Evolutionary conservation across 2,797 vertebrate genomes (phyloP).

Genomic region (Darevskia nairensis): DNA sequence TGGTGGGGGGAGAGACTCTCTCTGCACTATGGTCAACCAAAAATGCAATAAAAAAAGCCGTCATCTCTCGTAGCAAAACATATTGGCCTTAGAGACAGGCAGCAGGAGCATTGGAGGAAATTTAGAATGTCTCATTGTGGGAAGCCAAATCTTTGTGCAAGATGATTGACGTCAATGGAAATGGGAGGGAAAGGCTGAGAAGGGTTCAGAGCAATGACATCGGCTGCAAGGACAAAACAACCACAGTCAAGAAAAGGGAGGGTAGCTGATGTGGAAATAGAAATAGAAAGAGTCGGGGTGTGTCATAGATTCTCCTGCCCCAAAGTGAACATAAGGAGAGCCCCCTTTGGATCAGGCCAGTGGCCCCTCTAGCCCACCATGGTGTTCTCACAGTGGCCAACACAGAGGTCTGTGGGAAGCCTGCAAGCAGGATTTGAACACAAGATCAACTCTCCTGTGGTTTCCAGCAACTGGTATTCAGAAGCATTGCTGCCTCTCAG

Average conservation of each 20-base stretch:
- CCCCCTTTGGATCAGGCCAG: no score
- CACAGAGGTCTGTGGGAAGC: no score
- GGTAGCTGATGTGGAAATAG: constrained; percentile 45
- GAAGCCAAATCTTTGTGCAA: constrained; percentile 58
- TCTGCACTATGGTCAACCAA: background rate
- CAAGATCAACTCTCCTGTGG: no score
- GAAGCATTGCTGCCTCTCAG: no score
- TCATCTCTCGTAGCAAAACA: background rate
- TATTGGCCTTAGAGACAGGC: constrained; percentile 22
- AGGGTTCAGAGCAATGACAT: constrained; percentile 50
- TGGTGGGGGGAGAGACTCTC: background rate
- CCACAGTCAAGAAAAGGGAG: constrained; percentile 14
- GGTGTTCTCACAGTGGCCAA: no score
- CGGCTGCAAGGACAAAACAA: constrained; percentile 43
- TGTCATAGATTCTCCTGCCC: constrained; percentile 4
- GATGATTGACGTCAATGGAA: constrained; percentile 68
- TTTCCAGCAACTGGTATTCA: no score
- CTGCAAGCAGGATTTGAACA: no score
- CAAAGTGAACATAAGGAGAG: background rate
- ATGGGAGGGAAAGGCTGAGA: constrained; percentile 57
- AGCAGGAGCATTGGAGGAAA: background rate
- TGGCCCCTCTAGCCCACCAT: no score
- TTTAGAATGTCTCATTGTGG: constrained; percentile 45
- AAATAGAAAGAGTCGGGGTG: constrained; percentile 47
- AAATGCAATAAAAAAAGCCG: background rate